Conservation (phyloP, 1,140 invertebrate genomes). For the Kradibia gibbosae region DNA sequence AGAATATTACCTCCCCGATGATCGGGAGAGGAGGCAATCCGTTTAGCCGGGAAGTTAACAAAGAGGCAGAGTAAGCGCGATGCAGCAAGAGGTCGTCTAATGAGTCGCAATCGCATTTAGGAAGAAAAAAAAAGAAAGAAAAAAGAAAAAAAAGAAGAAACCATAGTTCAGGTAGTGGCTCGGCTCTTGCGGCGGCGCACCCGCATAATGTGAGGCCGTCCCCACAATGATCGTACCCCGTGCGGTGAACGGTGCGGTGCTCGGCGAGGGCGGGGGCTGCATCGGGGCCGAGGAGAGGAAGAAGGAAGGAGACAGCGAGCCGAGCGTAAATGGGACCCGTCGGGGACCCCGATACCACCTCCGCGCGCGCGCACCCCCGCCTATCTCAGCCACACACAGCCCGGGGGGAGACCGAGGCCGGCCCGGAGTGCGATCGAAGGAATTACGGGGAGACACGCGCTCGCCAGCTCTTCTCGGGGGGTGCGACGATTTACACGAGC, state of each 20-base stretch:
- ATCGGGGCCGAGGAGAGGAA: not conserved
- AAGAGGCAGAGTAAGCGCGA: not conserved
- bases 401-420: not conserved
- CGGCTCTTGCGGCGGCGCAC: not conserved
- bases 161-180: not conserved
- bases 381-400: too few species aligned
- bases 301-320: conserved; percentile 7
- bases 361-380: too few species aligned
- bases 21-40: not conserved
- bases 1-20: too few species aligned
- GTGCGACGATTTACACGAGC: not conserved
- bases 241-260: too few species aligned
- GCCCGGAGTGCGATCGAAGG: too few species aligned
- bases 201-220: not conserved
- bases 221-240: not conserved
- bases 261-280: not conserved
- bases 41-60: not conserved
- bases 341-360: not conserved
- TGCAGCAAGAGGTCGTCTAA: not conserved
- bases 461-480: too few species aligned
- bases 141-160: not conserved
- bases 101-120: not conserved
- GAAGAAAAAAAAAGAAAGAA: conserved; percentile 4
- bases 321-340: conserved; percentile 22
- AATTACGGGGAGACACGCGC: not conserved